A percentile compares a stretch with the other conserved stretches of the same genome.
These are phyloP conservation scores for Mythimna ferrago DNA, from an alignment of 2,888 invertebrate species.

Conservation along the genomic window DNA sequence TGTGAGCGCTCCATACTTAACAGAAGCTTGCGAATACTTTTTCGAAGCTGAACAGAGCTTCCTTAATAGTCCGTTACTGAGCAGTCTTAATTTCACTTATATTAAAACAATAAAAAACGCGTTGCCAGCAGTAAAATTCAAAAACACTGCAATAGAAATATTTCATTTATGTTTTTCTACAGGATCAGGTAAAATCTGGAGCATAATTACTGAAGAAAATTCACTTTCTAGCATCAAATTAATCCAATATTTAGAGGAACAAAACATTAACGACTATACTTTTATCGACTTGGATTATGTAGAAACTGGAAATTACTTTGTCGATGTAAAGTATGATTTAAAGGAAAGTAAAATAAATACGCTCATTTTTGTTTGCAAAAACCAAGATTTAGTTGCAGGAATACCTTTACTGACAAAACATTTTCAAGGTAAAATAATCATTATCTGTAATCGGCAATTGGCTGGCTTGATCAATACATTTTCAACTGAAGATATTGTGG, in stretches of 20 bases:
- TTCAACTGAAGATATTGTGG: not conserved
- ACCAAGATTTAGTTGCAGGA: conserved; percentile 12
- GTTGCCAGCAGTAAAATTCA: conserved; percentile 26
- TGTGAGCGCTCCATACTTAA: conserved; percentile 45
- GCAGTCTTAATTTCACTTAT: conserved; percentile 39
- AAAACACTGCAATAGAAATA: conserved; percentile 17
- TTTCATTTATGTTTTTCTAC: conserved; percentile 18
- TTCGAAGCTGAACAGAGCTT: conserved; percentile 33
- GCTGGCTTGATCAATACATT: conserved; percentile 3
- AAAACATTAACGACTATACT: conserved; percentile 15
- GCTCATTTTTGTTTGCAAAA: conserved; percentile 32
- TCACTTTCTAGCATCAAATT: conserved; percentile 48
- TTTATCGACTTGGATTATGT: conserved; percentile 53
- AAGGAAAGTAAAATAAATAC: conserved; percentile 8
- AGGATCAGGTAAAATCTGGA: conserved; percentile 14
- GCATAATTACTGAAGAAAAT: conserved; percentile 41
- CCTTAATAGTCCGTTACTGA: conserved; percentile 40
- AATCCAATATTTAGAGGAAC: conserved; percentile 45
- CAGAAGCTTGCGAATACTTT: conserved; percentile 49
- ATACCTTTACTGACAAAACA: not conserved
- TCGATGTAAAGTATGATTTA: conserved; percentile 31
- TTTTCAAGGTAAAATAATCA: conserved; percentile 39
- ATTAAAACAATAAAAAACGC: conserved; percentile 31
- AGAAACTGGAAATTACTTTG: conserved; percentile 36
- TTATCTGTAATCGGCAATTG: conserved; percentile 25